Evolutionary conservation across 2,113 vertebrate genomes (phyloP).

Genomic region (Myanophis thanlyinensis): DNA sequence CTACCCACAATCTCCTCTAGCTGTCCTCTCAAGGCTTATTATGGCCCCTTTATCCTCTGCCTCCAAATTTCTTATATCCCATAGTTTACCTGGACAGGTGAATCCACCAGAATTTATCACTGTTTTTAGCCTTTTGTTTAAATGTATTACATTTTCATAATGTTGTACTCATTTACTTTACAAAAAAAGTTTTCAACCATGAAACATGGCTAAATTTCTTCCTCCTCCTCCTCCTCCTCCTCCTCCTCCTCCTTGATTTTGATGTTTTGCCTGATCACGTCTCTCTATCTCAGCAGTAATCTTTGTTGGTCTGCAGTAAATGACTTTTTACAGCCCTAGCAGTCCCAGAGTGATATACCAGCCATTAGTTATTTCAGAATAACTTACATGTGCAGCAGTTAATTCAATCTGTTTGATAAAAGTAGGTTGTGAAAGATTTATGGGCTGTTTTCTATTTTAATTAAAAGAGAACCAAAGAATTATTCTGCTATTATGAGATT

Average conservation of each 20-base stretch:
- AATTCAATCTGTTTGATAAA: not conserved
- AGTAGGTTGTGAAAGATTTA: constrained; percentile 16
- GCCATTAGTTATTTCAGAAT: not conserved
- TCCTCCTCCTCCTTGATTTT: not conserved
- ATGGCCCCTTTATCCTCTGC: not conserved
- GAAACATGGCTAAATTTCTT: not conserved
- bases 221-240: fast-evolving
- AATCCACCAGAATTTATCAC: not conserved
- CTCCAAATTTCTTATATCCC: not conserved
- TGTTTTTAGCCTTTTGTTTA: not conserved
- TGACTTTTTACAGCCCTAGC: not conserved
- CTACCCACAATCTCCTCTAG: not conserved
- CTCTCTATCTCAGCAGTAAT: not conserved
- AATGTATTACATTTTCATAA: not conserved
- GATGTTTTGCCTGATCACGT: not conserved
- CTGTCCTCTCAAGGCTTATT: not conserved
- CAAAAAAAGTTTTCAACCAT: not conserved
- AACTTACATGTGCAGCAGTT: fast-evolving
- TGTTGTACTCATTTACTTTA: not conserved
- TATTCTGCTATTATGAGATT: constrained; percentile 1
- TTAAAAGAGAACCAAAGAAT: constrained; percentile 9
- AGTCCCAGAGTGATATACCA: not conserved
- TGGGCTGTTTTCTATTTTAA: constrained; percentile 38
- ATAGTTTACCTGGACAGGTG: not conserved
- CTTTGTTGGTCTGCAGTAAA: not conserved